Base-by-base conservation (phyloP, 2,113 vertebrate genomes). In the Canis aureus region DNA sequence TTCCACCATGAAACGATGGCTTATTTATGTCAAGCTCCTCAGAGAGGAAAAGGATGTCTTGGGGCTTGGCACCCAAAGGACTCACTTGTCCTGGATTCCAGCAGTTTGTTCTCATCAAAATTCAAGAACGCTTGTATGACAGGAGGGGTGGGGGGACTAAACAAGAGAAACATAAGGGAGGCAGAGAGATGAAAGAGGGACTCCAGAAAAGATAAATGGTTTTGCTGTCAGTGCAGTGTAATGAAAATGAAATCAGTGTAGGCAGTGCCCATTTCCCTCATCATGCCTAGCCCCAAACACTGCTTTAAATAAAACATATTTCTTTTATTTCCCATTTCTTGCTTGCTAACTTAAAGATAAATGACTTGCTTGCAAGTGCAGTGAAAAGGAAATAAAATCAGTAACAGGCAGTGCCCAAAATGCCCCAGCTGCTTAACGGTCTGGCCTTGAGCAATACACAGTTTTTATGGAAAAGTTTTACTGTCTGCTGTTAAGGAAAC, bases 291-390 rank as follows among this genome's bases (percentile, higher is more conserved):
- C 91, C 76, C n/a, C 96, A 97, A 97, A 98, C 92, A 87, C 32
- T 96, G 71, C 97, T 98, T 98, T 98, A 98, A 98, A 98, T 98
- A 98, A 98, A 98, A 98, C 91, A 80, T 97, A 97, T 98, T 97
- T 95, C 97, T 98, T 98, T 81, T 97, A 97, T 98, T 98, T 99
- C 92, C 89, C 98, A 98, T 98, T 97, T 84, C 83, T 98, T 93
- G 94, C 97, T 98, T 98, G 88, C 97, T 98, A 97, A 92, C 97
- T 97, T 98, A 96, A 98, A 98, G 95, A 98, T 98, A 98, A 98
- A 98, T 96, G 89, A 97, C 97, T 98, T 98, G 43, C 62, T 98
- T 98, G 97, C 98, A 98, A 98, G 95, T 96, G 98, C 97, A 97
- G 98, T 98, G 84, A 93, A 86, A 96, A 91, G 89, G 97, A 98